Evolutionary conservation across 2,797 vertebrate species (phyloP).

Genomic region (Arnoldichthys spilopterus): DNA sequence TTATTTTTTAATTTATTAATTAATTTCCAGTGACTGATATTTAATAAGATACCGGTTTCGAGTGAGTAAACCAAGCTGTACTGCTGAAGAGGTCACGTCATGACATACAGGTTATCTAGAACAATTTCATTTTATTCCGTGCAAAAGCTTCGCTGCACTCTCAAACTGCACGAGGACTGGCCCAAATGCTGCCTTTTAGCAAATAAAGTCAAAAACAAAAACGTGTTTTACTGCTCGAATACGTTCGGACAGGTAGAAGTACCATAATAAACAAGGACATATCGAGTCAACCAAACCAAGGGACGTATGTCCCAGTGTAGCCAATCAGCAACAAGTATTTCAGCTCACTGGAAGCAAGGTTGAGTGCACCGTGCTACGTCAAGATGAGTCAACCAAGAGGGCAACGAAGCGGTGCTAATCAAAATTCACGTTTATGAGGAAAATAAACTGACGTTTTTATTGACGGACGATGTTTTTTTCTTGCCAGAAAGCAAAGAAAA

Average conservation of each 20-base stretch:
- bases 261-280: conserved; percentile 34
- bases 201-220: no score
- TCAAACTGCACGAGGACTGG: no score
- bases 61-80: no score
- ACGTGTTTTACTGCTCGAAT: no score
- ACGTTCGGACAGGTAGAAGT: no score
- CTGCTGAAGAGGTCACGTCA: no score
- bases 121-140: no score
- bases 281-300: conserved; percentile 49
- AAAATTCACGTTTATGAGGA: neutral
- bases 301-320: conserved; percentile 15
- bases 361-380: conserved; percentile 54
- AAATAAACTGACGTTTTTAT: conserved; percentile 8
- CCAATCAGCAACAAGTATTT: conserved; percentile 63
- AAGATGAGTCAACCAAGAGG: conserved; percentile 7
- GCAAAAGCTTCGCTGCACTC: no score
- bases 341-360: conserved; percentile 55
- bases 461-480: conserved; percentile 19
- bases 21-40: no score
- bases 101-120: no score
- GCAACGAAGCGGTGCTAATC: neutral
- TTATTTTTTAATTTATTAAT: no score
- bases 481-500: neutral
- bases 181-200: neutral
- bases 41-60: no score